Base-by-base conservation (phyloP, 1,140 invertebrate species). In the Zaprionus tsacasi region DNA sequence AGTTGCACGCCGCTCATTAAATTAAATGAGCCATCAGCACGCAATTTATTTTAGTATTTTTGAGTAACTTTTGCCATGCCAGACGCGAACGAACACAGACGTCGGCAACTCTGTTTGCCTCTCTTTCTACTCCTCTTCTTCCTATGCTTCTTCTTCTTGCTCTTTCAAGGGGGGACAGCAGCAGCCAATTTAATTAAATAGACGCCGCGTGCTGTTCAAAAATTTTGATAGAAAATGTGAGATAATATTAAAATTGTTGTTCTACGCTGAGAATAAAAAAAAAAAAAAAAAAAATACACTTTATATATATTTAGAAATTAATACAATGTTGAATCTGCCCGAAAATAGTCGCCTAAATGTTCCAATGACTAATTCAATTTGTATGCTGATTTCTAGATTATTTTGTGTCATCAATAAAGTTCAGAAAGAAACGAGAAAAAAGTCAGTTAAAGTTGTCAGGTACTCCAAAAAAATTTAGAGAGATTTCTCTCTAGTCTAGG, bases 1-100 rank as follows among this genome's bases (percentile, higher is more conserved):
- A 91, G 81, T 91, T 91, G 89, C 89, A 91, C 89, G 89, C 89
- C 86, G 89, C 89, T 91, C 89, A 91, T 91, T 91, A 91, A 91
- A 91, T 91, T 91, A 91, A 91, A 91, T 91, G 89, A 91, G 89
- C 89, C 89, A 91, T 91, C 89, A 91, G 89, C 89, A 91, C 89
- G 89, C 89, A 91, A 91, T 91, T 91, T 91, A 91, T 91, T 91
- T 91, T 82, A 88, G 85, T 91, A 91, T 91, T 91, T 91, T 91
- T 91, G 79, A 91, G 89, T 91, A 86, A 86, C 79, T 86, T 86
- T 79, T 79, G 72, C 77, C 38, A 76, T 82, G 79, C 68, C 70
- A 56, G 57, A 66, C 52, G 25, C 52, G 54, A 52, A 56, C 50
- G 60, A 57, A 73, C 70, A 36, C 50, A 69, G 65, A 36, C 27